Percentiles rank a stretch among this genome's conserved stretches.
phyloP scores from a whole-genome alignment of 2,888 invertebrate species.

The Meiosimyza platycephala region DNA sequence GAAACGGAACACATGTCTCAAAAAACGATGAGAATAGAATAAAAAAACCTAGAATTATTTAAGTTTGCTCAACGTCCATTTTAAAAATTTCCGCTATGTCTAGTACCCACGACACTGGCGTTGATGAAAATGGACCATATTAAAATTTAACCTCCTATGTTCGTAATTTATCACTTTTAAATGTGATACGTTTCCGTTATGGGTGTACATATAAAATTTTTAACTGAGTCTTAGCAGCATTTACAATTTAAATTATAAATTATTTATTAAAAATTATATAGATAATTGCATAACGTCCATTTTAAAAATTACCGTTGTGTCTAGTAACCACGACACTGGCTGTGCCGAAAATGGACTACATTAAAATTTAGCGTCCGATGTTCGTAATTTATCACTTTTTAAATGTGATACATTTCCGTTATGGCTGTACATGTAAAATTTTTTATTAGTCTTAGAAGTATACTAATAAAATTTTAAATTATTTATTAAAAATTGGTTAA shows the following conservation, averaged over 20 bases:
- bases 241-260: too few relatives aligned
- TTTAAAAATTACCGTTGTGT: constrained; percentile 70
- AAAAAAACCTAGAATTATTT: too few relatives aligned
- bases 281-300: constrained; percentile 61
- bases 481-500: constrained; percentile 41
- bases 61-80: constrained; percentile 62
- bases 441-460: constrained; percentile 58
- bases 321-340: constrained; percentile 60
- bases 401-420: constrained; percentile 51
- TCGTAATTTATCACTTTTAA: constrained; percentile 50
- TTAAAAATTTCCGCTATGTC: constrained; percentile 70
- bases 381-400: constrained; percentile 53
- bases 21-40: too few relatives aligned
- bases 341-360: constrained; percentile 78
- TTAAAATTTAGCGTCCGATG: constrained; percentile 51
- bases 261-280: too few relatives aligned
- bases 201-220: constrained; percentile 38
- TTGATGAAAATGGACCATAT: constrained; percentile 78
- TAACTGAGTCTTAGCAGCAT: too few relatives aligned
- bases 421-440: constrained; percentile 39
- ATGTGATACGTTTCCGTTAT: constrained; percentile 51
- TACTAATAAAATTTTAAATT: too few relatives aligned
- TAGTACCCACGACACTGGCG: constrained; percentile 60
- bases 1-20: too few relatives aligned
- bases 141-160: constrained; percentile 52